phyloP scores from a whole-genome alignment of 2,113 vertebrate species.

The Gila orcuttii region DNA sequence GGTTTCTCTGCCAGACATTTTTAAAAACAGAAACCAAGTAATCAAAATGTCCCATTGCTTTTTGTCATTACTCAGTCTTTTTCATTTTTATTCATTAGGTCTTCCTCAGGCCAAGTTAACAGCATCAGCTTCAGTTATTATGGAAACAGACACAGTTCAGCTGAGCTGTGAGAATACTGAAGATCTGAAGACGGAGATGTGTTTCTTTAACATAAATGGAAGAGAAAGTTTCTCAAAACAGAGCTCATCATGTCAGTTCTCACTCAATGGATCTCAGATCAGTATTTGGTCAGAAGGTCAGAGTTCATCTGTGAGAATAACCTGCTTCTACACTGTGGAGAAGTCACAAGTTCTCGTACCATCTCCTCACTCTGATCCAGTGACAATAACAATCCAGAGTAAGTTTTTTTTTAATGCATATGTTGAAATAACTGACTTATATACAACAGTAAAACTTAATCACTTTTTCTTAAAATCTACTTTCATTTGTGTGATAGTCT shows the following conservation, averaged over 20 bases:
- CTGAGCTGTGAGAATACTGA: too few relatives aligned
- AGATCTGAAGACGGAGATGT: too few relatives aligned
- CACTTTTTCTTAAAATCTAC: too few relatives aligned
- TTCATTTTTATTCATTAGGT: background rate
- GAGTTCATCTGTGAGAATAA: slow-evolving; percentile 6
- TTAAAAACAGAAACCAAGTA: background rate
- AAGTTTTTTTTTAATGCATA: background rate
- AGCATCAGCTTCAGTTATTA: background rate
- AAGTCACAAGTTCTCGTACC: background rate
- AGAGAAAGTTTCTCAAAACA: background rate
- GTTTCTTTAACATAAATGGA: too few relatives aligned
- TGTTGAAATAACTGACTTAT: too few relatives aligned
- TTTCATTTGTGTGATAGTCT: background rate
- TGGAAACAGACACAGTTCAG: too few relatives aligned
- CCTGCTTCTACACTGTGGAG: slow-evolving; percentile 10
- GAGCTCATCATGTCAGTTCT: background rate
- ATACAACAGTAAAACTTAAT: too few relatives aligned
- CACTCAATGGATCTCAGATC: background rate
- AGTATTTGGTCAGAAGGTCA: background rate
- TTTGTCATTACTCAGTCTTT: too few relatives aligned
- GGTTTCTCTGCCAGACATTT: too few relatives aligned
- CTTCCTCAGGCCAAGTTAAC: background rate
- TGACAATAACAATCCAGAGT: background rate
- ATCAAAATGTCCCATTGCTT: background rate
- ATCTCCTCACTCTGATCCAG: background rate